phyloP scores from a whole-genome alignment of 2,888 invertebrate genomes.

The Platerodrilus igneus region DNA sequence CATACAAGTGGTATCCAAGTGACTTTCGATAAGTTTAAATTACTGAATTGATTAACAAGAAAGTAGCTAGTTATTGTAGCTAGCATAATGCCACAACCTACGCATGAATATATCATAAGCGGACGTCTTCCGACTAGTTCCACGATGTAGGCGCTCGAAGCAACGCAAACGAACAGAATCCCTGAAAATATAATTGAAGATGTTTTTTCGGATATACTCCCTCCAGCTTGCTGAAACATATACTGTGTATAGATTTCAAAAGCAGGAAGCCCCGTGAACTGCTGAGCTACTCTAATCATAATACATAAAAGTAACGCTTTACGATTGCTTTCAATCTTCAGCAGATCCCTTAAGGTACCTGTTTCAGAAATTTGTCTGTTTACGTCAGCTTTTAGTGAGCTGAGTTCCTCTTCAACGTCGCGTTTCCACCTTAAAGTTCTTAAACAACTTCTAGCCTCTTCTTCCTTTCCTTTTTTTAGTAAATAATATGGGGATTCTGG shows the following conservation, averaged over 20 bases:
- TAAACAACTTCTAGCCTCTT: constrained; percentile 32
- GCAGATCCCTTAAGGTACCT: constrained; percentile 35
- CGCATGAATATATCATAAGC: too few species aligned
- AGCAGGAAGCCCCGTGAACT: constrained; percentile 32
- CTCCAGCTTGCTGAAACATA: constrained; percentile 38
- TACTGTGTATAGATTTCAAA: constrained; percentile 35
- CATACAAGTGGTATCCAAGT: constrained; percentile 39
- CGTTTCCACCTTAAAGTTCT: constrained; percentile 29
- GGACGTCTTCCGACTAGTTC: too few species aligned
- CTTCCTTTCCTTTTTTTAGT: constrained; percentile 31
- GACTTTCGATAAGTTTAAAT: constrained; percentile 27
- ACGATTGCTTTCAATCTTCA: constrained; percentile 32
- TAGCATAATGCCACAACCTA: constrained; percentile 26
- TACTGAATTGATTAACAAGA: constrained; percentile 23
- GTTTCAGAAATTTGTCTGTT: constrained; percentile 37
- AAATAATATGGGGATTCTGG: constrained; percentile 53
- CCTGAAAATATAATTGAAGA: constrained; percentile 36
- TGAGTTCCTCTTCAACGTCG: constrained; percentile 33
- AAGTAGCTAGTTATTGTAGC: constrained; percentile 27
- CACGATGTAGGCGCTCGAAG: constrained; percentile 21
- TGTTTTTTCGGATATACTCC: constrained; percentile 30
- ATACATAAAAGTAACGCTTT: constrained; percentile 34
- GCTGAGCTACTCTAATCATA: constrained; percentile 35
- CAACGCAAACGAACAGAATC: constrained; percentile 18
- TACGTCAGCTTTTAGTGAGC: constrained; percentile 32